Conservation (phyloP, 2,797 vertebrate genomes). For the Australoheros facetus region DNA sequence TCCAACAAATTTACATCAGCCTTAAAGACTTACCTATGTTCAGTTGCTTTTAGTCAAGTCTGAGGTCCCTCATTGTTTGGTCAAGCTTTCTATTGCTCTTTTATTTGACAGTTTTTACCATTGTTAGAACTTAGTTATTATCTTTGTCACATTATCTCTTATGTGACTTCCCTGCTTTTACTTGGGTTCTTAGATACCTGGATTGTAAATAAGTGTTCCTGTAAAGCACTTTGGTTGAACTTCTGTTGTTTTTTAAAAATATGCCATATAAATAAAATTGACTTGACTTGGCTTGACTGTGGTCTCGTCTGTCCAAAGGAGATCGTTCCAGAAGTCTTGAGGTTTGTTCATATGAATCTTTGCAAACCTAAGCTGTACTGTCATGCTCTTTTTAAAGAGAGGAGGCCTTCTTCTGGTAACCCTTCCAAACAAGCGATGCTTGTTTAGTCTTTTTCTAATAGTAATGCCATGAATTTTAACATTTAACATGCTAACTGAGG, state of each 20-base stretch:
- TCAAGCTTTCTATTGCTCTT: too few relatives aligned
- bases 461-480: neutral
- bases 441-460: neutral
- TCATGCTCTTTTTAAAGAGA: neutral
- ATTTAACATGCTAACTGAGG: neutral
- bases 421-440: neutral
- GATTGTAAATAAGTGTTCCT: neutral
- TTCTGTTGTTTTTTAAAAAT: neutral
- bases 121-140: neutral
- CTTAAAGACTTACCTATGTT: too few relatives aligned
- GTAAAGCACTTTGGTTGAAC: neutral
- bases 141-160: neutral
- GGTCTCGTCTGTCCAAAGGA: neutral
- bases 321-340: neutral
- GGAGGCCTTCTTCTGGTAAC: neutral
- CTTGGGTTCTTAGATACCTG: neutral
- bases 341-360: neutral
- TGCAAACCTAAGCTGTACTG: neutral
- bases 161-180: neutral
- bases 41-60: too few relatives aligned
- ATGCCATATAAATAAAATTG: neutral
- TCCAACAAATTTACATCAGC: too few relatives aligned
- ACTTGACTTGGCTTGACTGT: neutral
- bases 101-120: neutral
- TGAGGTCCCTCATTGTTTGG: too few relatives aligned